These are phyloP conservation scores for Hylomyscus alleni DNA, from an alignment of 2,797 vertebrate genomes.

Conservation along the genomic window DNA sequence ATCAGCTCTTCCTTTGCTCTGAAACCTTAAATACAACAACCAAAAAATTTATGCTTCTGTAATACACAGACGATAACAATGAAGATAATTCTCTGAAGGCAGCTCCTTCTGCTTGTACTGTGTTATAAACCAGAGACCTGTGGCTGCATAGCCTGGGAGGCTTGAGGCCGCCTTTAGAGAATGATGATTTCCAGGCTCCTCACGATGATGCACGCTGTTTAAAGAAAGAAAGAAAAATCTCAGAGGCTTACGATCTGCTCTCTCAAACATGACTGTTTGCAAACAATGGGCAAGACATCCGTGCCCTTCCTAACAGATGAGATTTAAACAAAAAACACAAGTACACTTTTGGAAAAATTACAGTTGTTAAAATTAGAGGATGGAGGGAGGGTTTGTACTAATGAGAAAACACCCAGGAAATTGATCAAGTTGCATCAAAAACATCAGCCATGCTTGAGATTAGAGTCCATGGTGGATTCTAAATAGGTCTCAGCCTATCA, in stretches of 20 bases:
- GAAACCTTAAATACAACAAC: neutral
- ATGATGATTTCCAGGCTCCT: conserved; percentile 56
- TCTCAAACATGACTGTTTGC: conserved; percentile 63
- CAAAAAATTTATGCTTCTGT: neutral
- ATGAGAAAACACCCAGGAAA: conserved; percentile 28
- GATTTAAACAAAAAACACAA: conserved; percentile 78
- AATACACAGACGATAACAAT: conserved; percentile 11
- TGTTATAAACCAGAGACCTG: conserved; percentile 68
- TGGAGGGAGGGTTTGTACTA: neutral
- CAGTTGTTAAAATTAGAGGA: conserved; percentile 65
- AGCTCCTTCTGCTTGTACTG: conserved; percentile 12
- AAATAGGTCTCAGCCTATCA: neutral
- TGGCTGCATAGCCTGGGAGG: conserved; percentile 33
- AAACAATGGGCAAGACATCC: conserved; percentile 72
- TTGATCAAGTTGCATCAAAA: neutral
- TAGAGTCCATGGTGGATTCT: neutral
- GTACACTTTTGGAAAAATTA: conserved; percentile 69
- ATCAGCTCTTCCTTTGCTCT: conserved; percentile 9
- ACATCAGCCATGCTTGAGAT: neutral
- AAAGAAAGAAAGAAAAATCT: conserved; percentile 45
- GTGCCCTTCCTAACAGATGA: conserved; percentile 73
- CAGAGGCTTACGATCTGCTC: conserved; percentile 56
- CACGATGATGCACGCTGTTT: conserved; percentile 62
- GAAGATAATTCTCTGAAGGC: conserved; percentile 47
- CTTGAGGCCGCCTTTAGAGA: conserved; percentile 23